Evolutionary conservation across 2,113 vertebrate species (phyloP).

Genomic region (Prolemur simus): DNA sequence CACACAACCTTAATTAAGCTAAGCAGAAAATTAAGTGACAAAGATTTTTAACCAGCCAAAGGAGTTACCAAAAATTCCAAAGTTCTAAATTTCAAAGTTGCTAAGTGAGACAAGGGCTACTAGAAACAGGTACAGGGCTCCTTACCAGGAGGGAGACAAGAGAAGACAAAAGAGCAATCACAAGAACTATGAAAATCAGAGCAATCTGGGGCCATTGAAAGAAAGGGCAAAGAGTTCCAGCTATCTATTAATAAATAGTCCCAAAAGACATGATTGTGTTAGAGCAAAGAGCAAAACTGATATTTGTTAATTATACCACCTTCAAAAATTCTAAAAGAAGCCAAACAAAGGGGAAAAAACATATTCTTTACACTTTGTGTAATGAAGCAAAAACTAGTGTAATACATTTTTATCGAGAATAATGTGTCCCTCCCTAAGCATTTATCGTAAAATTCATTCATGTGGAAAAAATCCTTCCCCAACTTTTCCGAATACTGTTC

Average conservation of each 20-base stretch:
- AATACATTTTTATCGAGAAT: conserved; percentile 36
- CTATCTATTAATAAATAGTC: background rate
- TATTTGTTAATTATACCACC: background rate
- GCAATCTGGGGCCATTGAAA: background rate
- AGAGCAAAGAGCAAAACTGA: background rate
- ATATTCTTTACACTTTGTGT: background rate
- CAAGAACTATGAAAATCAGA: background rate
- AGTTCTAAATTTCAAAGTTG: background rate
- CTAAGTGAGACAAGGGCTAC: background rate
- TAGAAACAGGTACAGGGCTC: background rate
- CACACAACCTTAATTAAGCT: background rate
- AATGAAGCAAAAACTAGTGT: conserved; percentile 13
- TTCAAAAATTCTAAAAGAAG: background rate
- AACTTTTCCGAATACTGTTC: conserved; percentile 21
- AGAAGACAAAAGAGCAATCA: background rate
- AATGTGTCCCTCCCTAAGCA: background rate
- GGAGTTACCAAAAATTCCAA: background rate
- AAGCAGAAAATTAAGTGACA: background rate
- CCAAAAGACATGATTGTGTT: background rate
- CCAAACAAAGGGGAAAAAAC: background rate
- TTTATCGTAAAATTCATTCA: conserved; percentile 57
- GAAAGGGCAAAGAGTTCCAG: background rate
- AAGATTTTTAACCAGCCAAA: background rate
- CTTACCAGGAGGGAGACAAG: background rate
- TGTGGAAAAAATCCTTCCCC: conserved; percentile 17